Conservation (phyloP, 23 tunicate species). For the Styela clava region DNA sequence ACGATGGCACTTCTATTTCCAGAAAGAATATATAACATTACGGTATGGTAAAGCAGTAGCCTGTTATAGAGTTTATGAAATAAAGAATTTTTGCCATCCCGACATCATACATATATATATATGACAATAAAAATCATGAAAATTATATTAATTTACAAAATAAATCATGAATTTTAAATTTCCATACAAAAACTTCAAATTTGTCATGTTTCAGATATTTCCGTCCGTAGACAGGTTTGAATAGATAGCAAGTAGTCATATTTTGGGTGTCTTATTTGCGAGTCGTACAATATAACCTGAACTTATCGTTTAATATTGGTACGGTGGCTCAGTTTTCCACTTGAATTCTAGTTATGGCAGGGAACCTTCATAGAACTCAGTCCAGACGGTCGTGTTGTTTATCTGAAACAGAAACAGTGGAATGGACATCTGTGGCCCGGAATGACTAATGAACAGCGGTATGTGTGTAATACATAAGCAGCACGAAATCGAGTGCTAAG, state of each 20-base stretch:
- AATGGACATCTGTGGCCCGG: slow-evolving; percentile 78
- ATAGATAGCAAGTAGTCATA: no score
- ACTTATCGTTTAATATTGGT: no score
- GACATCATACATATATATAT: neutral
- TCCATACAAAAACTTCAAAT: neutral
- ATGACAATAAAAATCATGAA: neutral
- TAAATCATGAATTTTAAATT: no score
- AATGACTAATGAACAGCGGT: slow-evolving; percentile 79
- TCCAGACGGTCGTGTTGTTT: slow-evolving; percentile 38
- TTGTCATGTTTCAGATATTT: no score
- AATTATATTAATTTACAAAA: no score
- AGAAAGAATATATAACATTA: slow-evolving; percentile 15
- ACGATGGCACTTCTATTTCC: slow-evolving; percentile 57
- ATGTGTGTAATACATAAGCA: neutral
- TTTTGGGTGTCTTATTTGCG: no score
- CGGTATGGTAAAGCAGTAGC: slow-evolving; percentile 15
- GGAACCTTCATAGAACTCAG: slow-evolving; percentile 43
- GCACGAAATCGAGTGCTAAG: no score
- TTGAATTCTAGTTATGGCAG: slow-evolving; percentile 58
- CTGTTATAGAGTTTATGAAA: no score
- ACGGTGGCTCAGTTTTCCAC: no score
- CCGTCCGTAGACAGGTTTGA: no score
- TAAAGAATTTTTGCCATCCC: no score
- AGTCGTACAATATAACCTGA: no score
- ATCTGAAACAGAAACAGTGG: slow-evolving; percentile 61